These are phyloP conservation scores for Nycticorax nycticorax DNA, from an alignment of 2,113 vertebrate species.

Conservation along the genomic window DNA sequence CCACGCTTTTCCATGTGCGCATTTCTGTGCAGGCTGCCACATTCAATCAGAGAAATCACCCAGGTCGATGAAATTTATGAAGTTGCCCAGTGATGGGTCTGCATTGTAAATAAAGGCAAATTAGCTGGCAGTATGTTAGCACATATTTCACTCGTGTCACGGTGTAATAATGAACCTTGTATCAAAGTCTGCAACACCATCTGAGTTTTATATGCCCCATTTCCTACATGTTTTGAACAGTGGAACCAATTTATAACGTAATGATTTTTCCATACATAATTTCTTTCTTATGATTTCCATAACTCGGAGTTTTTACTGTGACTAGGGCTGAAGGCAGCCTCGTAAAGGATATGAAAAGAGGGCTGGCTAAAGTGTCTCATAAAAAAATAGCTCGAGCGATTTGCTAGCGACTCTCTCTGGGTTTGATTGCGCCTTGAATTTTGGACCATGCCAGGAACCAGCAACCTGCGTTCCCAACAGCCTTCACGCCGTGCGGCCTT, in stretches of 20 bases:
- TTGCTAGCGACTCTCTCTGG: constrained; percentile 53
- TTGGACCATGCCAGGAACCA: neutral
- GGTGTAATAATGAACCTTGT: constrained; percentile 70
- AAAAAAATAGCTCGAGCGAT: constrained; percentile 24
- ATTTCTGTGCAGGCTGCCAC: neutral
- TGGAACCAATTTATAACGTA: constrained; percentile 80
- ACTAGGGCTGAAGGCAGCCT: constrained; percentile 49
- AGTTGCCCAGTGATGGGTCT: constrained; percentile 51
- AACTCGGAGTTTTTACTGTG: constrained; percentile 66
- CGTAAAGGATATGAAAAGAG: constrained; percentile 63
- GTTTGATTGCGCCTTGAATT: constrained; percentile 23
- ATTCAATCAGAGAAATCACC: constrained; percentile 16
- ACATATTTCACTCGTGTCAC: constrained; percentile 74
- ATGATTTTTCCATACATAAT: constrained; percentile 83
- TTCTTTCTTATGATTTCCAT: constrained; percentile 80
- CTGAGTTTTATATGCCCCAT: constrained; percentile 79
- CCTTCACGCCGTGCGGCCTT: neutral
- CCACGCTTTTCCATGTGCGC: neutral
- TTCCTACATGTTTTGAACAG: constrained; percentile 81
- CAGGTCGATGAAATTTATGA: constrained; percentile 59
- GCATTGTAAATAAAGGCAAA: constrained; percentile 73
- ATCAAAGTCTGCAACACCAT: constrained; percentile 75
- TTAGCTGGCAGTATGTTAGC: constrained; percentile 72
- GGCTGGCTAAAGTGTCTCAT: constrained; percentile 61
- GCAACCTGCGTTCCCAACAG: neutral